These are phyloP conservation scores for Stratiomys singularior DNA, from an alignment of 2,888 invertebrate species.

Conservation along the genomic window DNA sequence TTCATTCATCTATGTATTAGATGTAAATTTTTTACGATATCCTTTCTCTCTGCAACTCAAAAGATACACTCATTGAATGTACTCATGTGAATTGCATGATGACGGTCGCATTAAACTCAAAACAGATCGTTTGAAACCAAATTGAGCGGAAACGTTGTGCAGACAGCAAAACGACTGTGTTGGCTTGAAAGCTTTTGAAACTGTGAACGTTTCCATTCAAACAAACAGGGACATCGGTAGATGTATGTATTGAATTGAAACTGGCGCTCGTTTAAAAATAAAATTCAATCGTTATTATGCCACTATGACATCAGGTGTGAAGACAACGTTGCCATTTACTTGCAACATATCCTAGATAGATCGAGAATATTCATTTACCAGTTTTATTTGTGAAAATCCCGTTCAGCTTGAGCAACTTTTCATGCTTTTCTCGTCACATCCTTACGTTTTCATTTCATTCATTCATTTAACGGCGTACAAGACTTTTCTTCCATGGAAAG, in stretches of 20 bases:
- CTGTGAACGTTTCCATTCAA: not conserved
- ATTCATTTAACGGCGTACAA: too few relatives aligned
- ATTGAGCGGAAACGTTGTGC: conserved; percentile 27
- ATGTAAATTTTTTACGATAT: conserved; percentile 40
- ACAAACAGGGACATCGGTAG: too few relatives aligned
- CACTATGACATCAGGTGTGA: conserved; percentile 21
- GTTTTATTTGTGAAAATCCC: too few relatives aligned
- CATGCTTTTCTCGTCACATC: too few relatives aligned
- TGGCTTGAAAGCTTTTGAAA: not conserved
- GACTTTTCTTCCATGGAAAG: too few relatives aligned
- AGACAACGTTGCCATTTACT: not conserved
- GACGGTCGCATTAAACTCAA: conserved; percentile 35
- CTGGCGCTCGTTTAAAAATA: conserved; percentile 24
- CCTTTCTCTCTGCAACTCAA: too few relatives aligned
- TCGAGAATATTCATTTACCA: too few relatives aligned
- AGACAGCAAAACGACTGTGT: too few relatives aligned
- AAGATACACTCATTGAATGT: not conserved
- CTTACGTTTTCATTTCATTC: too few relatives aligned
- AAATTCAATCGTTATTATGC: conserved; percentile 19
- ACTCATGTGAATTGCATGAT: conserved; percentile 40
- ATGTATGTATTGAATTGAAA: not conserved
- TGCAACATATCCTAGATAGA: too few relatives aligned
- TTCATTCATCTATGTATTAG: conserved; percentile 15
- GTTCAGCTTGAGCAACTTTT: too few relatives aligned
- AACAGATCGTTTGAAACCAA: conserved; percentile 27